Percentiles rank a stretch among this genome's conserved stretches.
Conservation (phyloP, 2,888 invertebrate genomes). For the Cephus pulcher region DNA sequence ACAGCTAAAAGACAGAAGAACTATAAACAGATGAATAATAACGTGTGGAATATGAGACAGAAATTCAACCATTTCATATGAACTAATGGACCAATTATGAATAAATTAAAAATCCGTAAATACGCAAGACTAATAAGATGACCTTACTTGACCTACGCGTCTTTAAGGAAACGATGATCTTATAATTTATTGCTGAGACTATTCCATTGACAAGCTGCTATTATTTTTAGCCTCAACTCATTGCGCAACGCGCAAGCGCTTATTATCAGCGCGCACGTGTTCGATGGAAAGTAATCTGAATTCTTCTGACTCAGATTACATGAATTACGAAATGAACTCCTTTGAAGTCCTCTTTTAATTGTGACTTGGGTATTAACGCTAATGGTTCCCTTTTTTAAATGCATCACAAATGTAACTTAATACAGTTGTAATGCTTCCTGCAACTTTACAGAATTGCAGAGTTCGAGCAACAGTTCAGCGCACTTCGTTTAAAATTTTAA, state of each 20-base stretch:
- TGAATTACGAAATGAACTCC: background rate
- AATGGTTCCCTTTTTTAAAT: background rate
- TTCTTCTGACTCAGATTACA: background rate
- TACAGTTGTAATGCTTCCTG: background rate
- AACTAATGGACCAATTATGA: background rate
- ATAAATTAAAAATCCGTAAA: background rate
- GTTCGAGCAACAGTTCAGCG: background rate
- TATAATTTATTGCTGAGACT: background rate
- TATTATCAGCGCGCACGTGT: background rate
- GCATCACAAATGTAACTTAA: background rate
- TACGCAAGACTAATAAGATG: background rate
- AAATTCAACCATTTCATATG: background rate
- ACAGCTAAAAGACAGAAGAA: background rate
- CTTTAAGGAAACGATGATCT: background rate
- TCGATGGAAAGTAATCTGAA: background rate
- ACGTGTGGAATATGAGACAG: background rate
- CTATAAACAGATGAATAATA: background rate
- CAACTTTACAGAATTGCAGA: background rate
- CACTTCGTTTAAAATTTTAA: background rate
- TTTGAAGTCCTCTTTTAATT: background rate
- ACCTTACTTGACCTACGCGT: background rate
- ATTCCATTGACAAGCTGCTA: background rate
- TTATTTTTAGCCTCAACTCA: background rate
- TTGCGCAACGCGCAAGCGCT: background rate
- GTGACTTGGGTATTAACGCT: background rate